Evolutionary conservation across 2,888 invertebrate genomes (phyloP).

Genomic region (Troglohyphantes excavatus): DNA sequence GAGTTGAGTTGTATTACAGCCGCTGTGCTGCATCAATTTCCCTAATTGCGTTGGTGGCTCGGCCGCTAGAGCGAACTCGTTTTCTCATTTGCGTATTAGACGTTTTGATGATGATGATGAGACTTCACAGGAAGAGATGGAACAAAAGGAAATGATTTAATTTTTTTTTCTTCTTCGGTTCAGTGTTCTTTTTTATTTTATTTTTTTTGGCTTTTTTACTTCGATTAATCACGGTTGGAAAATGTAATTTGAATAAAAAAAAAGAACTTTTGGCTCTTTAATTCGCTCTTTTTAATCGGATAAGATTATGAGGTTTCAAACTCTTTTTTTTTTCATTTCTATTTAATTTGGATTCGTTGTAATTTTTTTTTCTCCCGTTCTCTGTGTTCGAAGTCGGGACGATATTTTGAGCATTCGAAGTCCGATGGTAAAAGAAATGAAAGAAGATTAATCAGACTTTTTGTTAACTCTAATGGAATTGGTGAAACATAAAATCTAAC

Average conservation of each 20-base stretch:
- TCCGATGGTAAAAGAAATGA: constrained; percentile 6
- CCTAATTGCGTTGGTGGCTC: constrained; percentile 29
- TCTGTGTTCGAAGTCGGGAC: not conserved
- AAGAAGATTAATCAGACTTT: constrained; percentile 41
- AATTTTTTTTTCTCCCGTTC: not conserved
- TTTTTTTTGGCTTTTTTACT: not conserved
- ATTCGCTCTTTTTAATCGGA: constrained; percentile 34
- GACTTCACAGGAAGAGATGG: not conserved
- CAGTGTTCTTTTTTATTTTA: not conserved
- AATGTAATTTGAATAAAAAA: constrained; percentile 29
- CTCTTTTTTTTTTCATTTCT: constrained; percentile 8
- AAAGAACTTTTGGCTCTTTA: constrained; percentile 14
- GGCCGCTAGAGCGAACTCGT: not conserved
- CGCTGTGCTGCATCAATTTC: constrained; percentile 25
- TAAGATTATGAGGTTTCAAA: constrained; percentile 34
- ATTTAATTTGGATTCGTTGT: not conserved
- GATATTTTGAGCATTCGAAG: not conserved
- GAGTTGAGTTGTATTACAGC: not conserved
- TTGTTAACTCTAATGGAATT: constrained; percentile 40
- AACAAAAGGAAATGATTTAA: not conserved
- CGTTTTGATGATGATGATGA: constrained; percentile 28
- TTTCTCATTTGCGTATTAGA: constrained; percentile 11
- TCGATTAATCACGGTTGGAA: constrained; percentile 34
- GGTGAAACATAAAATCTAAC: constrained; percentile 21
- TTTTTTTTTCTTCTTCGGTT: not conserved